Evolutionary conservation across 2,888 invertebrate genomes (phyloP).

Genomic region (Xestoiulus laeticollis): DNA sequence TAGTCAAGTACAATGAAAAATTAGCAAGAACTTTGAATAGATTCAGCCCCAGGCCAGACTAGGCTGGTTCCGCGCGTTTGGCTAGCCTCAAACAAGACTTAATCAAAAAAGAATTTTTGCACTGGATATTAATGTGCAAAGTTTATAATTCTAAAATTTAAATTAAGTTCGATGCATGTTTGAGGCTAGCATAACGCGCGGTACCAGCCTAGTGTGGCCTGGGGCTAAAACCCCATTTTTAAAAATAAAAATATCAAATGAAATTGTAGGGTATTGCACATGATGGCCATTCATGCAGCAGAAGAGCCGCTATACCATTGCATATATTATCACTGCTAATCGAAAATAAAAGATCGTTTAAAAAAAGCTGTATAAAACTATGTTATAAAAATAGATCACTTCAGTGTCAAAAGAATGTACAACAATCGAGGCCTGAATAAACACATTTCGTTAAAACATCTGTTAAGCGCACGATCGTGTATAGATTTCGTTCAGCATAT

Average conservation of each 20-base stretch:
- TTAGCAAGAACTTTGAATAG: too few relatives aligned
- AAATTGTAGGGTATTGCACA: neutral
- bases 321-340: neutral
- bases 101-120: too few relatives aligned
- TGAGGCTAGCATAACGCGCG: neutral
- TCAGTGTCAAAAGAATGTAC: slow-evolving; percentile 32
- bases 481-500: neutral
- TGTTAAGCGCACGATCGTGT: neutral
- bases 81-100: too few relatives aligned
- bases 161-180: too few relatives aligned
- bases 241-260: neutral
- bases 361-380: neutral
- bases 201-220: too few relatives aligned
- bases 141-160: too few relatives aligned
- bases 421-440: slow-evolving; percentile 38
- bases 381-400: slow-evolving; percentile 39
- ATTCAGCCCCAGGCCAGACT: too few relatives aligned
- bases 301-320: neutral
- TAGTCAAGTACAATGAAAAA: too few relatives aligned
- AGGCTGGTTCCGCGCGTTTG: too few relatives aligned
- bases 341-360: neutral
- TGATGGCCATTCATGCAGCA: neutral
- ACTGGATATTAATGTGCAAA: too few relatives aligned
- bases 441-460: slow-evolving; percentile 21
- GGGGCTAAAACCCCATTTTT: too few relatives aligned